Evolutionary conservation across 2,888 invertebrate species (phyloP), one percentile per base, ranked within the genome.

Genomic region (Sylvicola cinctus): DNA sequence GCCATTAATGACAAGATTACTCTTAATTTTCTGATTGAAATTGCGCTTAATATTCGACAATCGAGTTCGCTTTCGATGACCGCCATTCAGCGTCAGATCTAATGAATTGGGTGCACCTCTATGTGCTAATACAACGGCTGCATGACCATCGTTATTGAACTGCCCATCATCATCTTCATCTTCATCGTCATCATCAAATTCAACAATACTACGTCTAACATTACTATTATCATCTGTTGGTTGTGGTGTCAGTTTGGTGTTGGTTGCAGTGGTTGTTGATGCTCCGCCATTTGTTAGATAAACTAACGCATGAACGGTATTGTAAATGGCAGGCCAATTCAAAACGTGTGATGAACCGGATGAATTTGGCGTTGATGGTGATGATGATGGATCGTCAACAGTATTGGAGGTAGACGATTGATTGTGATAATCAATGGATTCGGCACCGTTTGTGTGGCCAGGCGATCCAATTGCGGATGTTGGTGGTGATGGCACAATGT

Each of bases 401-500:
- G 37, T 23, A 16, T 29, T 15, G 29, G 35, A 16, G 31, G 31
- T n/a, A n/a, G n/a, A n/a, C n/a, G n/a, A n/a, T n/a, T n/a, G n/a
- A n/a, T n/a, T n/a, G n/a, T n/a, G n/a, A n/a, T n/a, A n/a, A n/a
- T n/a, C n/a, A n/a, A n/a, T 35, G 48, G 49, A 47, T 57, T 58
- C 40, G 50, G 52, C 43, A 54, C 40, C 31, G 29, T 31, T 20
- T 17, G 29, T 29, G 16, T 28, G 27, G 29, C 17, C 36, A 29
- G 5, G 16, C 3, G n/a, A n/a, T n/a, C 35, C 10, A 12, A 14
- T 30, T 25, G 15, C 26, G 17, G 16, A 25, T 35, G 13, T 35
- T 16, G 15, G n/a, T n/a, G n/a, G 48, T 46, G 46, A 50, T 51
- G 56, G 60, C 58, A 67, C 61, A 53, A 68, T 55, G 53, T 69